phyloP scores from a whole-genome alignment of 2,888 invertebrate genomes.

The Prenolepis imparis region DNA sequence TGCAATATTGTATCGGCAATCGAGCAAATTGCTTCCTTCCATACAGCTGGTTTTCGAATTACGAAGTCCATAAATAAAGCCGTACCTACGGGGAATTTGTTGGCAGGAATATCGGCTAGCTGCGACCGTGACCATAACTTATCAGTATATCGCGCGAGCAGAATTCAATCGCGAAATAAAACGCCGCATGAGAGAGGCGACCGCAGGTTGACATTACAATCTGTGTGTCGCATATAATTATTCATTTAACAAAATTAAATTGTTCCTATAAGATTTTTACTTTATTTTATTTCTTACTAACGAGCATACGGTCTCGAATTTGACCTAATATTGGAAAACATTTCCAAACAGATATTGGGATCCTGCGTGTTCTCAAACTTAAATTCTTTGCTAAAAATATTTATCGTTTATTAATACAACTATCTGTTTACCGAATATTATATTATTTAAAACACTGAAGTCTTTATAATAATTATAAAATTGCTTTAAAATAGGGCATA shows the following conservation, averaged over 20 bases:
- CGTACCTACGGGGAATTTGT: conserved; percentile 66
- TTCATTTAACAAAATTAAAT: conserved; percentile 19
- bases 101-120: conserved; percentile 59
- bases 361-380: not conserved
- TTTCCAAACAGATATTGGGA: not conserved
- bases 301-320: not conserved
- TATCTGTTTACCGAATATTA: not conserved
- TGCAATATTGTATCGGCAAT: conserved; percentile 65
- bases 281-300: conserved; percentile 25
- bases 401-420: not conserved
- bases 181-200: conserved; percentile 24
- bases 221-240: not conserved
- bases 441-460: not conserved
- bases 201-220: conserved; percentile 29
- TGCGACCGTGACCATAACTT: conserved; percentile 62
- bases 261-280: not conserved
- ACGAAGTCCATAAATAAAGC: conserved; percentile 71
- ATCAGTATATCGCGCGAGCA: conserved; percentile 63
- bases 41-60: conserved; percentile 69
- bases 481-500: not conserved
- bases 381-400: not conserved
- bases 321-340: conserved; percentile 25
- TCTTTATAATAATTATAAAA: not conserved
- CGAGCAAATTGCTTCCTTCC: conserved; percentile 73
- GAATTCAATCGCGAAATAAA: conserved; percentile 67